Evolutionary conservation across 2,113 vertebrate species (phyloP).

Genomic region (Perca schrenkii): DNA sequence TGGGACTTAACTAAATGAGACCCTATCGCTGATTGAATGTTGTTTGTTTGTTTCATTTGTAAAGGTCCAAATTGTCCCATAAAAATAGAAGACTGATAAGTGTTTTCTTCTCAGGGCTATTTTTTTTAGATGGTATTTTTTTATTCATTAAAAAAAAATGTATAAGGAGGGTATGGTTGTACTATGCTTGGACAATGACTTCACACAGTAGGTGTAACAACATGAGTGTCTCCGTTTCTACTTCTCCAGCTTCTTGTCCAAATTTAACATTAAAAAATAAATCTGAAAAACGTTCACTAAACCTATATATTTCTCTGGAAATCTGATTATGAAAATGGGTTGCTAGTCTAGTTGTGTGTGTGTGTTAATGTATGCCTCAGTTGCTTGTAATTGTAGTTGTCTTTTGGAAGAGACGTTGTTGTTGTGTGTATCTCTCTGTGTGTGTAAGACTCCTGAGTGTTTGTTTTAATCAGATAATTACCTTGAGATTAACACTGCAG

Average conservation of each 20-base stretch:
- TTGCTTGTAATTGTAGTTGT: not conserved
- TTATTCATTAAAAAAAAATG: too few species aligned
- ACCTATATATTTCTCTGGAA: not conserved
- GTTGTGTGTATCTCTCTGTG: not conserved
- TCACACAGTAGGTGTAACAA: not conserved
- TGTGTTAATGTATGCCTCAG: not conserved
- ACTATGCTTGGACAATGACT: constrained; percentile 17
- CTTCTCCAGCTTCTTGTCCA: not conserved
- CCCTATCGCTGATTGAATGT: constrained; percentile 33
- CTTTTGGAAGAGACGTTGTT: not conserved
- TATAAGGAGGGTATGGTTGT: not conserved
- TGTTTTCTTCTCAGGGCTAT: not conserved
- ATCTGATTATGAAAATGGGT: not conserved
- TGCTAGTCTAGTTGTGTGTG: not conserved
- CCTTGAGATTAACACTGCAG: constrained; percentile 29
- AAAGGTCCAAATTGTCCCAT: not conserved
- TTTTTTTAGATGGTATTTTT: not conserved
- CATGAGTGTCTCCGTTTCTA: not conserved
- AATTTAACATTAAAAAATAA: constrained; percentile 1
- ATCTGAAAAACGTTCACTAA: not conserved
- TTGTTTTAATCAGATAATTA: constrained; percentile 43
- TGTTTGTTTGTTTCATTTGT: constrained; percentile 31
- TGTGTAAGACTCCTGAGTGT: constrained; percentile 33
- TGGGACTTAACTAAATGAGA: constrained; percentile 54
- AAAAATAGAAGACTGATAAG: not conserved